phyloP scores from a whole-genome alignment of 2,797 vertebrate genomes.

The Pelobates cultripes region DNA sequence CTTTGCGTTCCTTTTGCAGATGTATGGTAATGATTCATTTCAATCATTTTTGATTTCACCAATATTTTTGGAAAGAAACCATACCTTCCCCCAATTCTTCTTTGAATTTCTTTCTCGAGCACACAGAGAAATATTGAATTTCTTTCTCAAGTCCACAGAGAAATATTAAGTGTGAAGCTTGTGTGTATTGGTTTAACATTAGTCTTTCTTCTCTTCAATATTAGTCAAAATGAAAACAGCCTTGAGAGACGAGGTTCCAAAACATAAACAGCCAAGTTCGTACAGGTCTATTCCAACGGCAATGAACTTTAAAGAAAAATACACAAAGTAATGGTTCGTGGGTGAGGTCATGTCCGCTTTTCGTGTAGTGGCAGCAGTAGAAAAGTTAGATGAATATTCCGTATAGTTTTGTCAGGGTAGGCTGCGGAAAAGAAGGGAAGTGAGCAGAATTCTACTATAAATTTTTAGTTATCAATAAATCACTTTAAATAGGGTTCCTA shows the following conservation, averaged over 20 bases:
- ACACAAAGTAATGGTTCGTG: neutral
- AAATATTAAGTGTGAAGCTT: conserved; percentile 24
- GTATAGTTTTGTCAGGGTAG: too few species aligned
- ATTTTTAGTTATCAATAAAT: too few species aligned
- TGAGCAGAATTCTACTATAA: too few species aligned
- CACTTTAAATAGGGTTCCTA: too few species aligned
- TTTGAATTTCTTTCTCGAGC: neutral
- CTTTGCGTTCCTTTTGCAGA: conserved; percentile 7
- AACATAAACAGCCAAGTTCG: neutral
- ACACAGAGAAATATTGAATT: conserved; percentile 41
- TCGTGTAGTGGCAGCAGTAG: too few species aligned
- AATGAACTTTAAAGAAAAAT: neutral
- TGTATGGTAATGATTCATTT: conserved; percentile 29
- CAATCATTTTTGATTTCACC: conserved; percentile 34
- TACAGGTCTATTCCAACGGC: neutral
- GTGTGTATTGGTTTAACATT: conserved; percentile 36
- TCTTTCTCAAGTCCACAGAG: conserved; percentile 18
- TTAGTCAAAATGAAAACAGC: neutral
- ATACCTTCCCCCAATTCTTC: conserved; percentile 12
- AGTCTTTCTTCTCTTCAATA: conserved; percentile 7
- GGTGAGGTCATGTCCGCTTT: neutral
- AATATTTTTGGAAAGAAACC: conserved; percentile 48
- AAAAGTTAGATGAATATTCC: too few species aligned
- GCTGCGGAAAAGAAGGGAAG: too few species aligned
- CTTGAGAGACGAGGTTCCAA: neutral